Percentiles rank a stretch among this genome's conserved stretches.
phyloP scores from a whole-genome alignment of 2,797 vertebrate species.

The Peromyscus aztecus region DNA sequence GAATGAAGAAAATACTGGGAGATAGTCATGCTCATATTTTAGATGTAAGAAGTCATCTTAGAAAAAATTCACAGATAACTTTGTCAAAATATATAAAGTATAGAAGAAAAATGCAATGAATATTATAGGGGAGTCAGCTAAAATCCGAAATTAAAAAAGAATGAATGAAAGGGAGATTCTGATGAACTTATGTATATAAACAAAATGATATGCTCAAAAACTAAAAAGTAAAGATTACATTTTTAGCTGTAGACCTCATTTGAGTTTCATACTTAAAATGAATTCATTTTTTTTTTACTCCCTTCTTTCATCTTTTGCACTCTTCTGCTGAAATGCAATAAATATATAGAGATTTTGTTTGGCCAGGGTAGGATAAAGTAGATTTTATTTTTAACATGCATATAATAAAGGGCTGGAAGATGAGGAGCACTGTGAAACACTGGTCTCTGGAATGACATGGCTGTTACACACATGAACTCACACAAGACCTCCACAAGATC shows the following conservation, averaged over 20 bases:
- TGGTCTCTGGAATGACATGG: neutral
- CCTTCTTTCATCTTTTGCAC: neutral
- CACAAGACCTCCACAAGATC: neutral
- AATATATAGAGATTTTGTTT: neutral
- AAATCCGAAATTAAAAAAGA: neutral
- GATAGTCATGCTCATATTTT: neutral
- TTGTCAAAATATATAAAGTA: neutral
- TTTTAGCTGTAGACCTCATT: neutral
- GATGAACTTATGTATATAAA: neutral
- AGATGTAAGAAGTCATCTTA: neutral
- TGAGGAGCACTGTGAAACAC: neutral
- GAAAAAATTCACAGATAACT: neutral
- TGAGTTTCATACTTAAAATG: neutral
- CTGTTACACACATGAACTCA: neutral
- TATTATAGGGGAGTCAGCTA: neutral
- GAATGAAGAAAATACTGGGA: constrained; percentile 24
- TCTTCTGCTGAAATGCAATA: neutral
- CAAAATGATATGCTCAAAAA: neutral
- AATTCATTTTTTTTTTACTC: neutral
- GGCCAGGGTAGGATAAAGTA: neutral
- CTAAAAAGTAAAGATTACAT: neutral
- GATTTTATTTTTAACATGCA: neutral
- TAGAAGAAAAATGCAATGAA: neutral
- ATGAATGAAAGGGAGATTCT: neutral
- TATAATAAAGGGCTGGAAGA: neutral